Base-by-base conservation (phyloP, 2,113 vertebrate species). In the Rhegmatorhina hoffmannsi region DNA sequence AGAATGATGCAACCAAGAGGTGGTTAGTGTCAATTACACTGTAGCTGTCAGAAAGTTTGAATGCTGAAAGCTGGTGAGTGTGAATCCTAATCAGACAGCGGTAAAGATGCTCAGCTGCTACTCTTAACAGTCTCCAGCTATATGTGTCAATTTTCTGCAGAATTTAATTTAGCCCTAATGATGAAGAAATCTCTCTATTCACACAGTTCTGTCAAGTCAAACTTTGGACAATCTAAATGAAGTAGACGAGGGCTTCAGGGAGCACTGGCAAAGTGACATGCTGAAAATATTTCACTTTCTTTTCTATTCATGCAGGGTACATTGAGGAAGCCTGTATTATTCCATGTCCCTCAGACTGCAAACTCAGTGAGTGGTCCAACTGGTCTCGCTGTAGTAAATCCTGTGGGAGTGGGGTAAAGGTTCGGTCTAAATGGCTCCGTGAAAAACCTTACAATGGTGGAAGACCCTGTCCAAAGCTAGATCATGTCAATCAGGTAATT, bases 301-400 rank as follows among this genome's bases (percentile, higher is more conserved):
- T 93, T 91, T 95, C 64, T 91, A 10, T 92, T 83, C 62, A 8
- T 7, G 1, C 96, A 99, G 99, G 99, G 81, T 99, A 99, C 52
- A 99, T 99, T 16, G 99, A 99, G 86, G 99, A 99, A 97, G 99
- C 99, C 46, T 99, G 99, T 91, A 99, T 99, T 95, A 99, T 99
- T 87, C 98, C 99, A 19, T 99, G 99, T 56, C 99, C 99, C 5
- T 99, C 99, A 1, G 99, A 99, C 97, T 99, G 99, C 97, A 99
- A 99, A 84, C 99, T 99, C 87, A 99, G 99, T 8, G 99, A 99
- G 75, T 99, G 99, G 99, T 99, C 99, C 97, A 99, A 99, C 96
- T 99, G 99, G 99, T 99, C 99, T 0, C 99, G 99, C 84, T 99
- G 99, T 89, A 99, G 99, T 74, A 99, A 99, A 92, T 99, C 99